Evolutionary conservation across 2,797 vertebrate species (phyloP), one percentile per base, ranked within the genome.

Genomic region (Galago senegalensis): DNA sequence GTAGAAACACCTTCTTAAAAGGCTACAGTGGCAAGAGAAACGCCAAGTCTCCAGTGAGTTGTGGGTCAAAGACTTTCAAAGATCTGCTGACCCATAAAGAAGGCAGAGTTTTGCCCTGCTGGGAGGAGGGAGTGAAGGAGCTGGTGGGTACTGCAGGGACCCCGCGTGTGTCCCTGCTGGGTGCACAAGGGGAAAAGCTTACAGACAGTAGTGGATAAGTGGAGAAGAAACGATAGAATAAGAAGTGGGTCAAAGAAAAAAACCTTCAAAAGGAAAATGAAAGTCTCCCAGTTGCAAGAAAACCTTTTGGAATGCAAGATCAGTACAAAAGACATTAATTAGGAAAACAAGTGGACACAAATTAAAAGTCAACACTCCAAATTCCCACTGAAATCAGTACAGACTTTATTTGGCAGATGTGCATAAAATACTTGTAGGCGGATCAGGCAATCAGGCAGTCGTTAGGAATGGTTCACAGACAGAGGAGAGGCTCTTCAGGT

Each of bases 1-100:
- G 67, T 87, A 95, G 81, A 96, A 97, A 94, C 93, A 88, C 58
- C 63, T 82, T 86, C 96, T 88, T 86, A 83, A 93, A 96, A 95
- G 87, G 75, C 86, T 77, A 87, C 87, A 81, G 20, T 95, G 95
- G 88, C 58, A 58, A 82, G 49, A 83, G 75, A 96, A 80, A 83
- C 14, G 18, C 93, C 87, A 89, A 81, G 46, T 97, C 37, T 83
- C 84, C 34, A 92, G 73, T 93, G 87, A 94, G 73, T 75, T 94
- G 72, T 65, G 93, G 91, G 84, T 96, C 96, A 96, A 17, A 94
- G 84, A 72, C 77, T 94, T 40, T 93, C 75, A 92, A 53, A 97
- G 72, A 84, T 95, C 76, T 72, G 53, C 56, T 93, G 25, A 46
- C 95, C 96, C 91, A 73, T 84, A 69, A 89, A 95, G 61, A 85